Conservation (phyloP, 1,140 invertebrate species). For the Zaprionus inermis region DNA sequence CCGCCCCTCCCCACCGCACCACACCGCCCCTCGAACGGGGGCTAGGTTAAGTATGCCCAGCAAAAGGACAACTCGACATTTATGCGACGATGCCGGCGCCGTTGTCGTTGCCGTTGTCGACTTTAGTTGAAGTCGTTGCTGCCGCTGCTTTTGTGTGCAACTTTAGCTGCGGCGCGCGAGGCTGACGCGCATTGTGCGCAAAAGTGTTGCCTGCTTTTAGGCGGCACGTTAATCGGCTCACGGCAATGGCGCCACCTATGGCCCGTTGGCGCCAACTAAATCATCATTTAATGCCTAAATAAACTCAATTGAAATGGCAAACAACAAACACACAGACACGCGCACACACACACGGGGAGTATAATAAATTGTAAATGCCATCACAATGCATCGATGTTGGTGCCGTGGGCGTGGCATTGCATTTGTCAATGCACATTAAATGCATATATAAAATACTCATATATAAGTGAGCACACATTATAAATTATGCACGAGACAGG, state of each 20-base stretch:
- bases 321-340: constrained; percentile 7
- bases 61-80: constrained; percentile 63
- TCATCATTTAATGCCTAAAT: constrained; percentile 20
- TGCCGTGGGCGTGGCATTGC: constrained; percentile 29
- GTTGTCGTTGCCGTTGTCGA: too few relatives aligned
- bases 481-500: constrained; percentile 70
- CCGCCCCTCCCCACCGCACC: too few relatives aligned
- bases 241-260: constrained; percentile 49
- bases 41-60: constrained; percentile 8
- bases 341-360: constrained; percentile 30
- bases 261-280: constrained; percentile 21
- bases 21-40: neutral
- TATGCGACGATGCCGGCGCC: constrained; percentile 47
- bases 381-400: constrained; percentile 23
- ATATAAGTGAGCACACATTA: constrained; percentile 22
- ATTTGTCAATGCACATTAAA: constrained; percentile 35
- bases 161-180: neutral
- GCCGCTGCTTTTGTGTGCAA: constrained; percentile 17
- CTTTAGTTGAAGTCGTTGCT: too few relatives aligned
- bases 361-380: constrained; percentile 47
- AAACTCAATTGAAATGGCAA: constrained; percentile 36
- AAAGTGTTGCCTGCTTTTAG: constrained; percentile 55
- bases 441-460: constrained; percentile 14
- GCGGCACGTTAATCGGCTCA: constrained; percentile 42
- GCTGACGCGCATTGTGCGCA: constrained; percentile 2